Evolutionary conservation across 1,140 invertebrate species (phyloP).

Genomic region (Drosophila neocordata): DNA sequence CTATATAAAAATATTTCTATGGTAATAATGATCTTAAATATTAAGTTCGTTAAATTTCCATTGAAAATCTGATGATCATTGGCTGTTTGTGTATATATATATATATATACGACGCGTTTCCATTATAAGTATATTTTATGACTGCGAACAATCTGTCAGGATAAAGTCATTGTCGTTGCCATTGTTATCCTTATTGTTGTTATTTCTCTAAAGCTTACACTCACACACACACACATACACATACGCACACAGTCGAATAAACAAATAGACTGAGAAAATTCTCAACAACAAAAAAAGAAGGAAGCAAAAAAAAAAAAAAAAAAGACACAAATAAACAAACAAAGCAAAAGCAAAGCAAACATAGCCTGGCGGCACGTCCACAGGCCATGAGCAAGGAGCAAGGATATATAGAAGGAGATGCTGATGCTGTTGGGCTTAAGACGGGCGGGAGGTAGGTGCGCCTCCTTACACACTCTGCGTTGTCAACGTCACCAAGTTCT

Average conservation of each 20-base stretch:
- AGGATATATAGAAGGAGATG: slow-evolving; percentile 26
- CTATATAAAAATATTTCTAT: background rate
- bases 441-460: slow-evolving; percentile 4
- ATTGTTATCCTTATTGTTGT: slow-evolving; percentile 73
- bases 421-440: slow-evolving; percentile 27
- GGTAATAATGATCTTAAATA: background rate
- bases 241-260: slow-evolving; percentile 23
- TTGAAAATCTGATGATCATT: background rate
- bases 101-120: background rate
- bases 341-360: slow-evolving; percentile 66
- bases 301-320: slow-evolving; percentile 26
- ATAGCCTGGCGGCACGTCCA: slow-evolving; percentile 72
- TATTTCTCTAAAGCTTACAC: slow-evolving; percentile 38
- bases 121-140: slow-evolving; percentile 5
- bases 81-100: background rate
- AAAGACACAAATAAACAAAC: slow-evolving; percentile 73
- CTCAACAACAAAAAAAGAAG: slow-evolving; percentile 25
- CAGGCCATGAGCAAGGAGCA: slow-evolving; percentile 33
- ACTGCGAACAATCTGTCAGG: slow-evolving; percentile 67
- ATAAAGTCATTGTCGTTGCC: slow-evolving; percentile 76
- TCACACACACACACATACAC: slow-evolving; percentile 21
- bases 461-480: slow-evolving; percentile 14
- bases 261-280: slow-evolving; percentile 53
- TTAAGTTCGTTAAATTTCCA: background rate
- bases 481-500: slow-evolving; percentile 56